Evolutionary conservation across 2,797 vertebrate species (phyloP).

Genomic region (Stomatorhinus walkeri): DNA sequence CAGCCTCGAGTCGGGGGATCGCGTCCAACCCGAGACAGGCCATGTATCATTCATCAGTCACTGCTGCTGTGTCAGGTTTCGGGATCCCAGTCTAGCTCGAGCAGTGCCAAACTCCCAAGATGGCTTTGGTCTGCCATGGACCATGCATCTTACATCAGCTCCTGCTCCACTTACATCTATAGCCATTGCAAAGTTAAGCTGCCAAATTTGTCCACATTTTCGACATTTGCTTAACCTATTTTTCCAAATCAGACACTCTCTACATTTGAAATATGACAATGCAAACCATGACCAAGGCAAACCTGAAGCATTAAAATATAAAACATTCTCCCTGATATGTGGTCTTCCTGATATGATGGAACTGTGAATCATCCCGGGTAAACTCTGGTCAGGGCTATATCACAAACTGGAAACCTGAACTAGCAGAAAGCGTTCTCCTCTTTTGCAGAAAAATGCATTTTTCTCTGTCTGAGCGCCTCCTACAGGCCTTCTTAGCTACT

Average conservation of each 20-base stretch:
- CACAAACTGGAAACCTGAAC: neutral
- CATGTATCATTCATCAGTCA: neutral
- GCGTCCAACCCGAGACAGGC: too few species aligned
- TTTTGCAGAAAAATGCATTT: neutral
- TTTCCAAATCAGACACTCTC: neutral
- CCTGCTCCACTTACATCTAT: neutral
- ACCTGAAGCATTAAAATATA: neutral
- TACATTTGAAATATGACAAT: neutral
- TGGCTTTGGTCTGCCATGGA: neutral
- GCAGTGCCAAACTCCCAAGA: neutral
- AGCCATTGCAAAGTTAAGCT: neutral
- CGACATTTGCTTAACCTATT: neutral
- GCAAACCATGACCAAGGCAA: neutral
- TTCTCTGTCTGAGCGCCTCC: neutral
- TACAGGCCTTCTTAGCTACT: neutral
- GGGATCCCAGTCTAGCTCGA: neutral
- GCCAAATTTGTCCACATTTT: neutral
- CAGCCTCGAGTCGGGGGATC: neutral
- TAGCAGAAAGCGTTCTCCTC: neutral
- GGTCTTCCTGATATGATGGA: neutral
- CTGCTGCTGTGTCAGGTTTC: neutral
- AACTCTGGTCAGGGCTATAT: neutral
- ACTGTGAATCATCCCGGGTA: neutral
- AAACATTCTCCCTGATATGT: neutral
- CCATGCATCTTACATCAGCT: neutral